Base-by-base conservation (phyloP, 2,888 invertebrate genomes). In the Calliphora vomitoria region DNA sequence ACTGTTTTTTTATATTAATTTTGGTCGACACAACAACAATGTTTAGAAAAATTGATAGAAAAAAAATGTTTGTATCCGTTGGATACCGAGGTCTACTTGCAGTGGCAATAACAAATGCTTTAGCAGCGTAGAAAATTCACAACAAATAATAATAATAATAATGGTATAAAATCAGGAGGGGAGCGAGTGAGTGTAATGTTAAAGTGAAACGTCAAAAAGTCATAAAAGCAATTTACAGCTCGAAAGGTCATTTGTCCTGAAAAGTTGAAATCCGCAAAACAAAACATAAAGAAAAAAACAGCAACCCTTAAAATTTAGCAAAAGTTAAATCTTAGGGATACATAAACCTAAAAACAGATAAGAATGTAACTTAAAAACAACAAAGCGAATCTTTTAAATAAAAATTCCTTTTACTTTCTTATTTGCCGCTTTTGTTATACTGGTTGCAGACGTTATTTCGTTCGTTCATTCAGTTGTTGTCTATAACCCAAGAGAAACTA, bases 151-250 rank as follows among this genome's bases (percentile, higher is more conserved):
- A 35, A 74, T 8, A 64, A 53, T 41, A 75, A 13, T 25, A 66
- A 8, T 15, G 62, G 13, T 13, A 44, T 31, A 35, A 66, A 60
- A 75, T 74, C 68, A 68, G 78, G 80, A 68, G 78, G 80, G 60
- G 53, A 75, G 68, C 44, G 53, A 41, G 41, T 31, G 53, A 25
- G 41, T 25, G n/a, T 5, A 68, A n/a, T 55, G 60, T 13, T 64
- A 81, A 87, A 84, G 66, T 74, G 53, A 79, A 87, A 82, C 66
- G 79, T 85, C 82, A 85, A 81, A 87, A 87, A 81, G 81, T 87
- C 87, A 85, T 75, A 62, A 79, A 84, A 81, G 8, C 58, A 41
- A 76, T 71, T 76, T 62, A n/a, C 58, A 76, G 58, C 35, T 68
- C 8, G 41, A 85, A 82, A 87, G 82, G 85, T 82, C 87, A 85